Conservation (phyloP, 2,888 invertebrate genomes). For the Ctena decussata region DNA sequence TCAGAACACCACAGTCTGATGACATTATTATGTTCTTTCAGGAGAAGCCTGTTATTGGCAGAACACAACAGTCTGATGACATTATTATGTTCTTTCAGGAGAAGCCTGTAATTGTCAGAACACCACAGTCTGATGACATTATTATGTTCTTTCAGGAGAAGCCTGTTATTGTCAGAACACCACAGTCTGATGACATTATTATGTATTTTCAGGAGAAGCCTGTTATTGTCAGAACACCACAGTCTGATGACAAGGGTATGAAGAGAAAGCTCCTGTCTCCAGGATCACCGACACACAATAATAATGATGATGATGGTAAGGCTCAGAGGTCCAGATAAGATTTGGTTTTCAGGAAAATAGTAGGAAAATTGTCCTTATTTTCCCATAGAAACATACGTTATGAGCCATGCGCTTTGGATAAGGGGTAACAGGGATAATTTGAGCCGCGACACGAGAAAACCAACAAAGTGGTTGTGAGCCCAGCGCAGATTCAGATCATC, state of each 20-base stretch:
- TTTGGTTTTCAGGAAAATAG: too few species aligned
- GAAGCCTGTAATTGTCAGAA: slow-evolving; percentile 77
- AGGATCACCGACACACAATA: slow-evolving; percentile 76
- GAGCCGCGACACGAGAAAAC: too few species aligned
- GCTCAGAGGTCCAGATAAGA: too few species aligned
- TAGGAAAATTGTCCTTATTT: too few species aligned
- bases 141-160: slow-evolving; percentile 77
- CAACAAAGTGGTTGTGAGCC: too few species aligned
- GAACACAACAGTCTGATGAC: too few species aligned
- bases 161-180: slow-evolving; percentile 75
- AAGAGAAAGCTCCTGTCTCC: slow-evolving; percentile 81
- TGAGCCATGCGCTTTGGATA: too few species aligned
- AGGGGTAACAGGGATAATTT: too few species aligned
- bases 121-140: slow-evolving; percentile 73
- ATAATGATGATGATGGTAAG: slow-evolving; percentile 64
- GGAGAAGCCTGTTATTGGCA: too few species aligned
- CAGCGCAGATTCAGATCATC: too few species aligned
- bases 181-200: slow-evolving; percentile 68
- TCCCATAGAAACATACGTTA: too few species aligned
- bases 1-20: slow-evolving; percentile 76
- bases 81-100: slow-evolving; percentile 71
- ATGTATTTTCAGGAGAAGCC: slow-evolving; percentile 79
- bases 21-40: slow-evolving; percentile 77
- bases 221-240: slow-evolving; percentile 74
- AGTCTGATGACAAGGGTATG: slow-evolving; percentile 77